phyloP scores from a whole-genome alignment of 2,888 invertebrate genomes.

The Ophion obscuratus region DNA sequence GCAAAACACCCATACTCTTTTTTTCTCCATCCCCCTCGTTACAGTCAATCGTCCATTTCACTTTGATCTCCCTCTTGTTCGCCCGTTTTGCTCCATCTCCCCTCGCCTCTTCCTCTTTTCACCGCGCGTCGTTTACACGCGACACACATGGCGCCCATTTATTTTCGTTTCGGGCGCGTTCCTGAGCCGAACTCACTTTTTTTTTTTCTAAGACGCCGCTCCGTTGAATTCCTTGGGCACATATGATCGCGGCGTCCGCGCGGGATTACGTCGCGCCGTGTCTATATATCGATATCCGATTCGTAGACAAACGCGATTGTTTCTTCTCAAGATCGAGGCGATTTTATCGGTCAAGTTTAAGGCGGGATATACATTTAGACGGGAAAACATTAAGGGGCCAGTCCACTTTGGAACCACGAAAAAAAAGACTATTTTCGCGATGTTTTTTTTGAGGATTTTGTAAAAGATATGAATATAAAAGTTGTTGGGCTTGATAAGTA shows the following conservation, averaged over 20 bases:
- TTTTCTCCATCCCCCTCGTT: slow-evolving; percentile 58
- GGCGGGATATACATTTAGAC: no score
- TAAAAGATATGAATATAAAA: no score
- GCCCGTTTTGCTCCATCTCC: not conserved
- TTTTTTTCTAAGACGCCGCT: not conserved
- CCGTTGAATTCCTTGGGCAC: not conserved
- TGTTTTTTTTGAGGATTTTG: no score
- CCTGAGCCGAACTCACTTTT: not conserved
- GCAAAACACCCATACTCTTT: slow-evolving; percentile 15
- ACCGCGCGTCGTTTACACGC: slow-evolving; percentile 2
- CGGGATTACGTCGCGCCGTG: not conserved
- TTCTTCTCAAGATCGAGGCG: not conserved
- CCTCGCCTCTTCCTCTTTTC: slow-evolving; percentile 15
- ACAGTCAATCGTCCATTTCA: slow-evolving; percentile 66
- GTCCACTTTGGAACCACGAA: no score
- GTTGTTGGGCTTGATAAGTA: no score
- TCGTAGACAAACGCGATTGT: not conserved
- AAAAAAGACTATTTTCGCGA: no score
- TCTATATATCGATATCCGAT: not conserved
- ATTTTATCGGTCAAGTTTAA: no score
- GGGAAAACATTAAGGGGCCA: no score
- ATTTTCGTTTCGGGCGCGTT: not conserved
- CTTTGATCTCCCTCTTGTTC: slow-evolving; percentile 61
- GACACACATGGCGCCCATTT: slow-evolving; percentile 18
- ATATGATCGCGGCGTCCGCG: not conserved